phyloP scores from a whole-genome alignment of 2,888 invertebrate species.

The Ennomos quercinarius region DNA sequence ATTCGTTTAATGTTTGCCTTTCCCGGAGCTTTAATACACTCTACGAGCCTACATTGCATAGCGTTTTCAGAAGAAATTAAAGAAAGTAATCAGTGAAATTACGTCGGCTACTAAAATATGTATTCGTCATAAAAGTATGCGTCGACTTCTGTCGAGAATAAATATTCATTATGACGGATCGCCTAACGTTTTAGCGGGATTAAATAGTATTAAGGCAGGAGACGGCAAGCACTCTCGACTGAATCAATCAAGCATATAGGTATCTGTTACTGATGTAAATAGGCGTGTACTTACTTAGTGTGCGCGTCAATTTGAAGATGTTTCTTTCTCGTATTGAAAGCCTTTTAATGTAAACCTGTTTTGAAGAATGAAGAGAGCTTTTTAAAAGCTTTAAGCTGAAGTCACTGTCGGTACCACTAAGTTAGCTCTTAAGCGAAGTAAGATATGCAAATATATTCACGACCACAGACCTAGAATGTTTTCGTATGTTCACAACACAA shows the following conservation, averaged over 20 bases:
- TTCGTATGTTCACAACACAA: too few relatives aligned
- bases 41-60: slow-evolving; percentile 48
- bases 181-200: slow-evolving; percentile 83
- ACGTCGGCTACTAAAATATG: slow-evolving; percentile 84
- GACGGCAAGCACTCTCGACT: slow-evolving; percentile 65
- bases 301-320: slow-evolving; percentile 19
- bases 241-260: slow-evolving; percentile 70
- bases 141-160: slow-evolving; percentile 79
- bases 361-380: slow-evolving; percentile 11
- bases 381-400: neutral
- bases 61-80: slow-evolving; percentile 80
- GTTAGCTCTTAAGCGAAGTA: too few relatives aligned
- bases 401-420: too few relatives aligned
- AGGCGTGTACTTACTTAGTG: slow-evolving; percentile 21
- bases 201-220: slow-evolving; percentile 73
- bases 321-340: slow-evolving; percentile 16
- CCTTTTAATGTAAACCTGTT: slow-evolving; percentile 5
- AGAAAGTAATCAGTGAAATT: slow-evolving; percentile 84
- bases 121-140: slow-evolving; percentile 84
- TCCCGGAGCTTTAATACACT: slow-evolving; percentile 74
- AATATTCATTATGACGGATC: slow-evolving; percentile 84
- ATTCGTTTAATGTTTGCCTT: slow-evolving; percentile 71
- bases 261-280: slow-evolving; percentile 42
- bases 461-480: too few relatives aligned
- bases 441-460: too few relatives aligned